Conservation (phyloP, 2,797 vertebrate species). For the Pteronotus mesoamericanus region DNA sequence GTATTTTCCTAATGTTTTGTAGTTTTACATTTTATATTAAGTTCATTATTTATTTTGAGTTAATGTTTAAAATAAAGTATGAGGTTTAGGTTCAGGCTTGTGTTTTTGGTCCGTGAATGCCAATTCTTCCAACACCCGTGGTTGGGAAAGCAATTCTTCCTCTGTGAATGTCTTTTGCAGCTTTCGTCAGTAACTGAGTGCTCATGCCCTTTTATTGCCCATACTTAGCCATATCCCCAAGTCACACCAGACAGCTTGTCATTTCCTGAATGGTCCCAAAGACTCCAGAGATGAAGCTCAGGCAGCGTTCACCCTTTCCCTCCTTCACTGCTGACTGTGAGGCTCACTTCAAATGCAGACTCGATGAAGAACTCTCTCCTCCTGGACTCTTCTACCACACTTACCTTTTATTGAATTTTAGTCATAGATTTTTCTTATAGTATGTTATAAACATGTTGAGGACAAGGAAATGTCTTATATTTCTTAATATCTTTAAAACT, state of each 20-base stretch:
- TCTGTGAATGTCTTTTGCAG: neutral
- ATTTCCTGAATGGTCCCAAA: neutral
- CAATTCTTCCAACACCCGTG: neutral
- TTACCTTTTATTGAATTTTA: neutral
- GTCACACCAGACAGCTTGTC: neutral
- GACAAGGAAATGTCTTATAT: neutral
- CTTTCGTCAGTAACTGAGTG: neutral
- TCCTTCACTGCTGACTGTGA: neutral
- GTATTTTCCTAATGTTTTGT: neutral
- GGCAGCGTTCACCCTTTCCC: rapidly evolving
- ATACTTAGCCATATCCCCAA: neutral
- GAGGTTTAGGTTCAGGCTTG: neutral
- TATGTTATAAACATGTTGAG: neutral
- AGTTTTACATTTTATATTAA: neutral
- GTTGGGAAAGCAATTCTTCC: neutral
- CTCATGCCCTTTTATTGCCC: neutral
- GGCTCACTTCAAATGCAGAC: neutral
- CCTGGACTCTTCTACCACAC: rapidly evolving
- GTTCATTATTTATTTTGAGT: neutral
- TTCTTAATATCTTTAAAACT: neutral
- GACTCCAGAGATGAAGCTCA: neutral
- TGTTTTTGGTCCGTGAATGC: neutral
- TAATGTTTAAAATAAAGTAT: neutral
- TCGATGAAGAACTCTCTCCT: neutral
- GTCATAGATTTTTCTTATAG: neutral